A percentile compares a stretch with the other conserved stretches of the same genome.
Evolutionary conservation across 92 coral and sea anemone genomes (phyloP).

Genomic region (Siderastrea siderea): DNA sequence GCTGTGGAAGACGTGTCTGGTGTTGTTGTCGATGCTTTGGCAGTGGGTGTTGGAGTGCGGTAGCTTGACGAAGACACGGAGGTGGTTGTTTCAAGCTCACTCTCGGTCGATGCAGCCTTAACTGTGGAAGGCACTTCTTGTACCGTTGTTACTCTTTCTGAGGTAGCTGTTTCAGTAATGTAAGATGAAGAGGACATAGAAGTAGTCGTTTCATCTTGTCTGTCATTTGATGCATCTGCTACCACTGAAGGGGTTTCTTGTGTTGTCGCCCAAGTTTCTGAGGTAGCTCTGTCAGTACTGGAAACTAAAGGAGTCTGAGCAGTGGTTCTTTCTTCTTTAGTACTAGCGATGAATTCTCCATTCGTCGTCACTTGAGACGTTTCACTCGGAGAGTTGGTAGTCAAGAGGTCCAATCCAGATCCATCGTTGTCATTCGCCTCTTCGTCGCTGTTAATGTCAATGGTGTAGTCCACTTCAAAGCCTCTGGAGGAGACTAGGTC

Average conservation of each 20-base stretch:
- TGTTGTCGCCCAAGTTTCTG: neutral
- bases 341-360: neutral
- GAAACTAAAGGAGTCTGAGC: neutral
- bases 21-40: neutral
- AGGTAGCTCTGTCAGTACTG: neutral
- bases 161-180: neutral
- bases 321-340: neutral
- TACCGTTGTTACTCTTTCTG: neutral
- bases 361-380: neutral
- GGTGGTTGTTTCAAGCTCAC: neutral
- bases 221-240: neutral
- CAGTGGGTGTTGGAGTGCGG: neutral
- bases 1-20: neutral
- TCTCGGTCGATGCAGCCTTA: neutral
- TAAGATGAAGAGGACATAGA: neutral
- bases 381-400: neutral
- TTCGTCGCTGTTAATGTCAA: slow-evolving; percentile 1
- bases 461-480: neutral
- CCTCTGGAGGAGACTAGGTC: neutral
- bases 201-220: neutral
- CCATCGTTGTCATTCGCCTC: neutral
- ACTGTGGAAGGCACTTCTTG: neutral
- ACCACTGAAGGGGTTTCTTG: neutral
- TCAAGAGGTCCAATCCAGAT: slow-evolving; percentile 20
- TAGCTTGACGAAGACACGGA: neutral